Evolutionary conservation across 1,140 invertebrate genomes (phyloP), one percentile per base, ranked within the genome.

Genomic region (Hydropsyche tenuis): DNA sequence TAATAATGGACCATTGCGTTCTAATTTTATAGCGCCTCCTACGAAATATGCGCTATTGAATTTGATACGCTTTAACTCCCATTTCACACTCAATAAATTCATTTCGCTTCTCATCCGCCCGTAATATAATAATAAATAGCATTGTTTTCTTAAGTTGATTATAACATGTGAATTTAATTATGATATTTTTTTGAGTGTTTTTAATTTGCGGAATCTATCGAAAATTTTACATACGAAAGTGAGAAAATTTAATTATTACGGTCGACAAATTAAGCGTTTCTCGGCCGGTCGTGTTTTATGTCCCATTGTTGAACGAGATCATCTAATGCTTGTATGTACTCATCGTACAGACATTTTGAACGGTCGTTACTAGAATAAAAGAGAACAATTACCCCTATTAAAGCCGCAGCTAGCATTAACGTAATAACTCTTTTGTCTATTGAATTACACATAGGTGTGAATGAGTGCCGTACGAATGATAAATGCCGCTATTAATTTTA

Each of bases 301-400:
- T 53, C 48, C 48, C 20, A 53, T 53, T 53, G 48, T 53, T 53
- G 6, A 53, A 53, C 16, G 48, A 53, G 48, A 53, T 18, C 48
- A 18, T 16, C 6, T 16, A 9, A 16, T 20, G 7, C 16, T 1
- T 20, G 16, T 53, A 18, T 53, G 9, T 37, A 37, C 30, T 37
- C 30, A 37, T 37, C 30, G 30, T 9, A 37, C 9, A 37, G 30
- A 37, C 30, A 9, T 37, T 37, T 37, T 37, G 30, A 18, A 53
- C 48, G 48, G 16, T 16, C 48, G 48, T 53, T 37, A 9, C 48
- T 20, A 16, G 20, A 53, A 16, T 53, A 18, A 53, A 53, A 53
- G 48, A 53, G 48, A 53, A 53, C 48, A 53, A 53, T 53, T 53
- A 53, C 48, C 16, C 48, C 48, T 53, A 53, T 53, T 53, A 53